Evolutionary conservation across 2,797 vertebrate genomes (phyloP), one percentile per base, ranked within the genome.

Genomic region (Acestrorhynchus altus): DNA sequence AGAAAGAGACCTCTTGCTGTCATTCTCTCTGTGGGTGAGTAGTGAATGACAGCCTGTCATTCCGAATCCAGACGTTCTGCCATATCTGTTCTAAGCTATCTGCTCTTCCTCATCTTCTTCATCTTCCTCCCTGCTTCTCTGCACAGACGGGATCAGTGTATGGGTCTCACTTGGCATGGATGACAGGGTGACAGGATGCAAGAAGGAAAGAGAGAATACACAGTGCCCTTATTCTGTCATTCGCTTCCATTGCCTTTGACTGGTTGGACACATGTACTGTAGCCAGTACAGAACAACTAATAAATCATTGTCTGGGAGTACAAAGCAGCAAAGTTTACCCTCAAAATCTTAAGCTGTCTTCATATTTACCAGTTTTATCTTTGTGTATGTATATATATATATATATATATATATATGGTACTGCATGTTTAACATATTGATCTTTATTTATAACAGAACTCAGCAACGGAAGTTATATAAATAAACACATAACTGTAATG

Each of bases 191-290:
- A 90, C 66, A 82, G 76, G 61, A 79, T 88, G 89, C 88, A 85
- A 86, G 83, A 83, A 84, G 89, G 89, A 88, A 87, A 85, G 87
- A 83, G 83, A 87, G 87, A 87, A 90, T 86, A 71, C 88, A 78
- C 80, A 47, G 80, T 88, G 92, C 90, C 92, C 92, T 90, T 90
- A 91, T 93, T 93, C 92, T 94, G 91, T 94, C 93, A 90, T 85
- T 87, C 78, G 79, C 84, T 89, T 89, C 90, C 81, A 76, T 82
- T 90, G 90, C 82, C 84, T 90, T 83, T 85, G 85, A 91, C 86
- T 90, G 87, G 82, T 83, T 84, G 83, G 88, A 89, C 90, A 86
- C 84, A 84, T 74, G 82, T 89, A 86, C 88, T 89, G 82, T 85
- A 86, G 82, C 87, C 87, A 81, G 81, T 82, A 80, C 86, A 86